Evolutionary conservation across 2,888 invertebrate species (phyloP).

Genomic region (Hydropsyche betteni): DNA sequence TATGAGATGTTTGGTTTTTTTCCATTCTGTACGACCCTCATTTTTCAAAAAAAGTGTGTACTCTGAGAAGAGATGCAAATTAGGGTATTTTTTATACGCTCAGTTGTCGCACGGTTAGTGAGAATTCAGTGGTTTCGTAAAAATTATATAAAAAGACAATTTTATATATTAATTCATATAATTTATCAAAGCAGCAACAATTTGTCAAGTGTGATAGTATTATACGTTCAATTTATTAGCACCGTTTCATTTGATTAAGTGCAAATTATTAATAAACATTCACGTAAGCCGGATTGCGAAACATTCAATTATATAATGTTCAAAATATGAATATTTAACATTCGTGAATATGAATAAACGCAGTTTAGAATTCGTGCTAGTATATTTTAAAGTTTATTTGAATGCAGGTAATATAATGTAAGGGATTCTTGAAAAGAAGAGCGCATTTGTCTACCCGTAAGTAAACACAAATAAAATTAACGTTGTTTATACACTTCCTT

Average conservation of each 20-base stretch:
- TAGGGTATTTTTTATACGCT: neutral
- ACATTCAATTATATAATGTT: neutral
- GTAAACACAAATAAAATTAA: constrained; percentile 47
- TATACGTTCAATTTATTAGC: no score
- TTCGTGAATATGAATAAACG: no score
- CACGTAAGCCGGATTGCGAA: neutral
- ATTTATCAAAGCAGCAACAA: no score
- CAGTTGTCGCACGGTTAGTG: constrained; percentile 15
- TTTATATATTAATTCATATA: no score
- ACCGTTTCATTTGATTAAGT: no score
- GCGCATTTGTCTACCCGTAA: constrained; percentile 42
- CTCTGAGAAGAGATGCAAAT: constrained; percentile 28
- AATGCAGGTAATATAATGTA: neutral
- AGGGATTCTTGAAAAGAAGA: constrained; percentile 19
- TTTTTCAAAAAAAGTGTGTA: neutral
- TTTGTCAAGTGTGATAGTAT: no score
- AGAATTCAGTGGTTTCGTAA: neutral
- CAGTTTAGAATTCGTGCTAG: no score
- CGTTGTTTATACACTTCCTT: constrained; percentile 40
- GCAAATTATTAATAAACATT: no score
- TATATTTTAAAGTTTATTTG: no score
- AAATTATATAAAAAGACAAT: neutral
- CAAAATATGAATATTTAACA: no score
- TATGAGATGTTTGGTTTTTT: constrained; percentile 33
- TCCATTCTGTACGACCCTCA: neutral